Evolutionary conservation across 2,888 invertebrate species (phyloP).

Genomic region (Parnassius apollo): DNA sequence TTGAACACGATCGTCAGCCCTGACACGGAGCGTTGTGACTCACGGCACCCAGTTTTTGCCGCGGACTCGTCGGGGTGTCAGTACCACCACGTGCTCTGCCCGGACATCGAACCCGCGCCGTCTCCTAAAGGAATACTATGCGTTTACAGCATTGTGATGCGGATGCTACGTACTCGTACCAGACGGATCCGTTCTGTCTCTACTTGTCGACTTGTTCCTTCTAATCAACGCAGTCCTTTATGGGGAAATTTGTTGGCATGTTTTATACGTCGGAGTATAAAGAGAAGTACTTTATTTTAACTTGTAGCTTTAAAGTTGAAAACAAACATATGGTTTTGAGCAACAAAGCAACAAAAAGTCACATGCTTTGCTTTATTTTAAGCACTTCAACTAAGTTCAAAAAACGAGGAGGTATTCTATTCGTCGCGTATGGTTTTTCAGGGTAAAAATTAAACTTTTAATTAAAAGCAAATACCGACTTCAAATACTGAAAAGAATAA

Average conservation of each 20-base stretch:
- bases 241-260: neutral
- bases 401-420: too few relatives aligned
- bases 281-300: neutral
- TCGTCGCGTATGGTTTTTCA: too few relatives aligned
- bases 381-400: too few relatives aligned
- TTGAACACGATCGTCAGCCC: constrained; percentile 1
- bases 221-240: constrained; percentile 3
- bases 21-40: constrained; percentile 40
- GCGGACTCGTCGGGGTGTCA: constrained; percentile 56
- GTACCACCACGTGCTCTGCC: constrained; percentile 57
- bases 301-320: too few relatives aligned
- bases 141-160: constrained; percentile 40
- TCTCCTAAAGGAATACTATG: constrained; percentile 66
- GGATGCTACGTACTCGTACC: constrained; percentile 19
- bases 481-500: too few relatives aligned
- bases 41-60: constrained; percentile 66
- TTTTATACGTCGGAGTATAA: neutral
- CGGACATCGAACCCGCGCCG: constrained; percentile 65
- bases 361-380: too few relatives aligned
- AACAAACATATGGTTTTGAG: too few relatives aligned
- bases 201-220: constrained; percentile 12
- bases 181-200: constrained; percentile 12
- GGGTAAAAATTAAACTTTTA: too few relatives aligned
- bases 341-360: too few relatives aligned
- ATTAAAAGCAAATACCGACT: too few relatives aligned